Percentiles rank a stretch among this genome's conserved stretches.
Evolutionary conservation across 2,113 vertebrate species (phyloP).

Genomic region (Baryphthengus martii): DNA sequence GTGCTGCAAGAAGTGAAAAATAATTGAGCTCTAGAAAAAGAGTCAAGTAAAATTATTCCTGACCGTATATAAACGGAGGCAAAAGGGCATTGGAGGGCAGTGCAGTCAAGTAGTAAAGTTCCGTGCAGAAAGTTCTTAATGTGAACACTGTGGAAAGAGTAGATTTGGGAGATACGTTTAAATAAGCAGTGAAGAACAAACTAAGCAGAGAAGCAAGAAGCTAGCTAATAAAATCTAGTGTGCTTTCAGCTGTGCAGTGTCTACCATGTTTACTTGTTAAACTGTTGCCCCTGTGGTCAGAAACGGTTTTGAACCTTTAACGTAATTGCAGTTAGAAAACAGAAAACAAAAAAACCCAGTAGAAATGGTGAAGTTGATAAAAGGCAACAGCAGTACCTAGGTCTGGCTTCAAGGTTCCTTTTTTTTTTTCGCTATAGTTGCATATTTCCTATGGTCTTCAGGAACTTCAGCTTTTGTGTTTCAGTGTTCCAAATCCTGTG

Average conservation of each 20-base stretch:
- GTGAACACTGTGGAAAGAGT: background rate
- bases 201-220: background rate
- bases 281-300: background rate
- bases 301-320: background rate
- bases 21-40: background rate
- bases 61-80: background rate
- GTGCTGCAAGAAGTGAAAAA: background rate
- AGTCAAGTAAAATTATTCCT: background rate
- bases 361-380: background rate
- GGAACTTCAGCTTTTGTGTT: background rate
- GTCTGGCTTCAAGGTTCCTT: background rate
- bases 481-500: slow-evolving; percentile 94
- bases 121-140: background rate
- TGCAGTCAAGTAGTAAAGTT: background rate
- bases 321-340: background rate
- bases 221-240: background rate
- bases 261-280: background rate
- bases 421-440: background rate
- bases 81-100: background rate
- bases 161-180: background rate
- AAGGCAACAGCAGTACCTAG: background rate
- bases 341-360: background rate
- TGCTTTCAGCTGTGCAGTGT: background rate
- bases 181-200: background rate
- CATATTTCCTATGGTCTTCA: background rate